Evolutionary conservation across 1,140 invertebrate species (phyloP).

Genomic region (Rhizoglyphus robini): DNA sequence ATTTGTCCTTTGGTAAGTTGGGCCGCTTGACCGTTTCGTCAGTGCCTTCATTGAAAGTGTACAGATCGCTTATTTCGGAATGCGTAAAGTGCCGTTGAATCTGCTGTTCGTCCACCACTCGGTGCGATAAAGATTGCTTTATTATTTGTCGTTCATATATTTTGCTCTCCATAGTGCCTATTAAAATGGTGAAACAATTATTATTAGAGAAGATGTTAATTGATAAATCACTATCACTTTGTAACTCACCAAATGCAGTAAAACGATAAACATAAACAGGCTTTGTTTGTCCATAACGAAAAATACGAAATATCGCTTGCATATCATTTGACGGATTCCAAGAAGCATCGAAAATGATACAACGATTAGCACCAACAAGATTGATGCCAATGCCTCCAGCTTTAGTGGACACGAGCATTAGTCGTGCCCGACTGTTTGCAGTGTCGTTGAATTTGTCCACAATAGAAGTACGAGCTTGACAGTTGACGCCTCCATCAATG

Average conservation of each 20-base stretch:
- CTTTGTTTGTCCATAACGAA: slow-evolving; percentile 69
- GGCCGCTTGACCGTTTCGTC: not conserved
- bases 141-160: slow-evolving; percentile 93
- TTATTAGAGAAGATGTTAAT: not conserved
- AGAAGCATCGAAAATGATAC: slow-evolving; percentile 91
- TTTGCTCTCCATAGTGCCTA: slow-evolving; percentile 91
- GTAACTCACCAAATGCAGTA: slow-evolving; percentile 52
- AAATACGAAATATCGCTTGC: slow-evolving; percentile 94
- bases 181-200: not conserved
- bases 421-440: slow-evolving; percentile 54
- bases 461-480: slow-evolving; percentile 57
- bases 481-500: slow-evolving; percentile 70
- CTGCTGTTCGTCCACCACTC: slow-evolving; percentile 77
- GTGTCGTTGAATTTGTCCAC: slow-evolving; percentile 71
- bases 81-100: not conserved
- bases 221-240: too few species aligned
- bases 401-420: slow-evolving; percentile 88
- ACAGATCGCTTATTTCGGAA: not conserved
- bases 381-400: slow-evolving; percentile 93
- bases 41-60: not conserved
- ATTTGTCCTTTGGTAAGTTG: slow-evolving; percentile 60
- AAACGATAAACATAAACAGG: slow-evolving; percentile 93
- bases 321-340: slow-evolving; percentile 97
- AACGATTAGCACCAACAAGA: slow-evolving; percentile 81
- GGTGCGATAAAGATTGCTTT: slow-evolving; percentile 78